A percentile compares a stretch with the other conserved stretches of the same genome.
phyloP scores from a whole-genome alignment of 2,113 vertebrate genomes.

The Empidonax traillii region DNA sequence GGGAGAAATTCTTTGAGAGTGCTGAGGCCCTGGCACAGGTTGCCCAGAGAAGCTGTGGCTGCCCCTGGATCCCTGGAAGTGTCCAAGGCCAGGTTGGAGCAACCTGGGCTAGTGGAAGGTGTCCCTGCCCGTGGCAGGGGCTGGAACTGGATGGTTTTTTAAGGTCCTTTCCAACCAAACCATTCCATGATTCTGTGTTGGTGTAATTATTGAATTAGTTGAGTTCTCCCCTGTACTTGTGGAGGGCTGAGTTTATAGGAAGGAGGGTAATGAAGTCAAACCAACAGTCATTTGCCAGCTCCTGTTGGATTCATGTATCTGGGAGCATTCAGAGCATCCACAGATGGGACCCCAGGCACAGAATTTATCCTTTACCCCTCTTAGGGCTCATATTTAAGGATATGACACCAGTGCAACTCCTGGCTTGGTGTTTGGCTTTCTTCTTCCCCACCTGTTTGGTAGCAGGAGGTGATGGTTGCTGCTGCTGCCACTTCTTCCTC shows the following conservation, averaged over 20 bases:
- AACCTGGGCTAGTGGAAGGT: accelerated
- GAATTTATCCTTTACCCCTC: neutral
- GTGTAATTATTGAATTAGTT: neutral
- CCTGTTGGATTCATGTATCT: neutral
- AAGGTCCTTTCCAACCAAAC: neutral
- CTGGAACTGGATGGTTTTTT: accelerated
- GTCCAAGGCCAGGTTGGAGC: neutral
- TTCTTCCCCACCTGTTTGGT: neutral
- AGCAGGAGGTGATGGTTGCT: neutral
- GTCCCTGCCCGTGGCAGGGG: neutral
- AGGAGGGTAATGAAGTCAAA: neutral
- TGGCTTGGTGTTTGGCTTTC: accelerated
- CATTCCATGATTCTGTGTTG: neutral
- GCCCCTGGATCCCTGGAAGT: neutral
- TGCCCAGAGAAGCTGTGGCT: neutral
- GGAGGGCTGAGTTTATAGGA: neutral
- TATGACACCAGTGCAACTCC: neutral
- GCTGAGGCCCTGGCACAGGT: accelerated
- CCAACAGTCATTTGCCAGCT: neutral
- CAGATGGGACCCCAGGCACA: neutral
- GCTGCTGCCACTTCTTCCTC: neutral
- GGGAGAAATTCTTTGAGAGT: neutral
- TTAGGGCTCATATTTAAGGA: neutral
- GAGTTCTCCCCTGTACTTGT: neutral
- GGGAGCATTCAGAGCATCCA: neutral